Evolutionary conservation across 2,113 vertebrate genomes (phyloP).

Genomic region (Pimephales promelas): DNA sequence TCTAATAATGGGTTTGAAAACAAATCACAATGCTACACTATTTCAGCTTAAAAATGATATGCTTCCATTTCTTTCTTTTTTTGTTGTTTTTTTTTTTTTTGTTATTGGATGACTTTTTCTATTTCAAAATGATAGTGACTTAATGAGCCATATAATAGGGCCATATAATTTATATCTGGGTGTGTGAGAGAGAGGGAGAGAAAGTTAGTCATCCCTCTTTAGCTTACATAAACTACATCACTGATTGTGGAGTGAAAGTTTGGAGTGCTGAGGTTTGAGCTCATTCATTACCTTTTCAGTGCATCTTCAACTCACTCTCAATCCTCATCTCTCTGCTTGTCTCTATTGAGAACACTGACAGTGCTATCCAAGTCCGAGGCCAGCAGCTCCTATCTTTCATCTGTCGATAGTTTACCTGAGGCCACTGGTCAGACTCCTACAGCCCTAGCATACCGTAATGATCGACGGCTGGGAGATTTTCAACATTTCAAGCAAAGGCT

Average conservation of each 20-base stretch:
- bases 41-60: neutral
- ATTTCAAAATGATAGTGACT: neutral
- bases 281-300: conserved; percentile 18
- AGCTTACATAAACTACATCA: neutral
- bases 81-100: neutral
- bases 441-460: neutral
- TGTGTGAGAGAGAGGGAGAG: neutral
- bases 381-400: conserved; percentile 26
- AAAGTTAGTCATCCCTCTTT: neutral
- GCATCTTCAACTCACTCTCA: neutral
- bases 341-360: conserved; percentile 7
- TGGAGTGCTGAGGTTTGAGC: conserved; percentile 3
- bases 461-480: neutral
- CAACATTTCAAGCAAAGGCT: neutral
- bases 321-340: neutral
- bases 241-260: conserved; percentile 11
- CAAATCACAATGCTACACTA: neutral
- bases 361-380: conserved; percentile 9
- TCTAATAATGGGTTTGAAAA: neutral
- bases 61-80: neutral
- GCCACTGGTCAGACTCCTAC: conserved; percentile 18
- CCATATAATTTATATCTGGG: neutral
- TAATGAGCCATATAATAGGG: neutral
- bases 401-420: conserved; percentile 10
- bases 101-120: neutral